A percentile compares a stretch with the other conserved stretches of the same genome.
These are phyloP conservation scores for Neoitamus cyanurus DNA, from an alignment of 2,888 invertebrate species.

Conservation along the genomic window DNA sequence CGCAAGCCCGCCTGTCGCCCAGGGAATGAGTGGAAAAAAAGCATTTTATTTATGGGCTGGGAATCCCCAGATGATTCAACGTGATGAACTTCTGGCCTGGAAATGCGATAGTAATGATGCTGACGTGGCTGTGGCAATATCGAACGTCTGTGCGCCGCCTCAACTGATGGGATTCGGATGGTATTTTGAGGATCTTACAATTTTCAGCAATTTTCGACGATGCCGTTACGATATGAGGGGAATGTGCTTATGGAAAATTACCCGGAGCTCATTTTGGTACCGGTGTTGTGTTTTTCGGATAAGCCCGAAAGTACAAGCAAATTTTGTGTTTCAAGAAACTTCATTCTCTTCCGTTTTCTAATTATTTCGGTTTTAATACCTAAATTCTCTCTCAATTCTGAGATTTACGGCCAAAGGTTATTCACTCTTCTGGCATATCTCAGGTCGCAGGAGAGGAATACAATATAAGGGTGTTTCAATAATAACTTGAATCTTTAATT, in stretches of 20 bases:
- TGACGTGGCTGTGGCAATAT: not conserved
- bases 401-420: too few species aligned
- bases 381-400: too few species aligned
- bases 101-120: constrained; percentile 1
- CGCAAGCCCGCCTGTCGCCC: not conserved
- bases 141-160: not conserved
- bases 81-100: constrained; percentile 1
- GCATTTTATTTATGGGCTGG: not conserved
- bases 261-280: not conserved
- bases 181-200: not conserved
- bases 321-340: not conserved
- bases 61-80: constrained; percentile 5
- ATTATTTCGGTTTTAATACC: not conserved
- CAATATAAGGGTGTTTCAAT: too few species aligned
- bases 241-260: not conserved
- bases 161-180: not conserved
- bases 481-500: too few species aligned
- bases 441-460: too few species aligned
- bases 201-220: not conserved
- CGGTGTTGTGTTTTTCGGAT: not conserved
- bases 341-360: not conserved
- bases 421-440: too few species aligned
- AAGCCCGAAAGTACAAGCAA: not conserved
- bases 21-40: not conserved
- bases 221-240: not conserved